Base-by-base conservation (phyloP, 2,797 vertebrate genomes). In the Acipenser ruthenus region DNA sequence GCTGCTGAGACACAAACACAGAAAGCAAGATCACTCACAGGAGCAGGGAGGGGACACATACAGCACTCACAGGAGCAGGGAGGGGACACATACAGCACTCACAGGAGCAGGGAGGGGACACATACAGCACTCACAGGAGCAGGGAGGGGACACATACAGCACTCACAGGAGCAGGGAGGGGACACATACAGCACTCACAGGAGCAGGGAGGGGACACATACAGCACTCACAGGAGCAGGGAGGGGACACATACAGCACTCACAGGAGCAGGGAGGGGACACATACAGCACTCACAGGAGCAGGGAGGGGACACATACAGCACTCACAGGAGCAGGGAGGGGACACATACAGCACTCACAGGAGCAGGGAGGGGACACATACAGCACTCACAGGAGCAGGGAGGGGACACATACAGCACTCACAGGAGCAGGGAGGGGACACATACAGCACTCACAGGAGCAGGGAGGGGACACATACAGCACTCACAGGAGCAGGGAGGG, bases 1-100 rank as follows among this genome's bases (percentile, higher is more conserved):
- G 96, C 95, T 87, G 96, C 96, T 96, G 86, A 91, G 87, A 89
- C 87, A 84, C 82, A 88, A 71, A 86, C 59, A 67, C 65, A 70
- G 37, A 66, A 18, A 10, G 18, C 59, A 63, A 59, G 50, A 70
- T 67, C 61, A 51, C 56, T 60, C 61, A 52, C 49, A 52, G n/a
- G 50, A 18, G 60, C 65, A 64, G 50, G 56, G 50, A 65, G 10
- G 55, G 6, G 64, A 59, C 60, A 66, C 50, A 65, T 60, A 63
- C 60, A 47, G 61, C 18, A 18, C n/a, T n/a, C n/a, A n/a, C n/a
- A n/a, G n/a, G 50, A 18, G 60, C 65, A 64, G 50, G 56, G 50
- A 65, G 10, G 55, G 6, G 64, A 59, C 60, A 66, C 50, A 65
- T 60, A 63, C 60, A 47, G n/a, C 61, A 51, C 56, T 60, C 61